Evolutionary conservation across 2,113 vertebrate species (phyloP).

Genomic region (Oophaga pumilio): DNA sequence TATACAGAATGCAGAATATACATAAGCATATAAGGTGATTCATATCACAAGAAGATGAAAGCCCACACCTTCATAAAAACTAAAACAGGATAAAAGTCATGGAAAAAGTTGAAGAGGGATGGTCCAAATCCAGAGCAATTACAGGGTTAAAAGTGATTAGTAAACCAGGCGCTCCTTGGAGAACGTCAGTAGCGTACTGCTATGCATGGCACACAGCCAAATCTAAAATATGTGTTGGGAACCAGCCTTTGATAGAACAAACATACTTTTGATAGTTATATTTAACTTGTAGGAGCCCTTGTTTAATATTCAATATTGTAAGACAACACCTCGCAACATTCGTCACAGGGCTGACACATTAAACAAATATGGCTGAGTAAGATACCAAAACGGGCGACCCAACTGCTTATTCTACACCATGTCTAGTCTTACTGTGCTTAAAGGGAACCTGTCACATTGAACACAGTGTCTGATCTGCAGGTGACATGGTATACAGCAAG

Average conservation of each 20-base stretch:
- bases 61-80: neutral
- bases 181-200: neutral
- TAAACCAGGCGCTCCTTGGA: constrained; percentile 44
- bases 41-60: neutral
- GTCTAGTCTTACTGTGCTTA: too few species aligned
- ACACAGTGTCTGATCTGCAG: too few species aligned
- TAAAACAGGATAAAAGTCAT: neutral
- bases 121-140: constrained; percentile 38
- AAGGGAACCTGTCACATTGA: too few species aligned
- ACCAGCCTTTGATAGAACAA: neutral
- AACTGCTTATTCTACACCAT: neutral
- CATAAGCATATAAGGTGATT: neutral
- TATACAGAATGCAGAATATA: too few species aligned
- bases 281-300: constrained; percentile 34
- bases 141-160: constrained; percentile 36
- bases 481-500: too few species aligned
- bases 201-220: neutral
- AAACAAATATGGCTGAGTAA: neutral
- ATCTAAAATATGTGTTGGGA: constrained; percentile 3
- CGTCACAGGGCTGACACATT: constrained; percentile 12
- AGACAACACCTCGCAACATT: constrained; percentile 18
- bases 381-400: neutral
- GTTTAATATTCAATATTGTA: constrained; percentile 34
- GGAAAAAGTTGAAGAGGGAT: constrained; percentile 8
- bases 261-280: constrained; percentile 9